Evolutionary conservation across 2,888 invertebrate species (phyloP).

Genomic region (Drosophila pegasa): DNA sequence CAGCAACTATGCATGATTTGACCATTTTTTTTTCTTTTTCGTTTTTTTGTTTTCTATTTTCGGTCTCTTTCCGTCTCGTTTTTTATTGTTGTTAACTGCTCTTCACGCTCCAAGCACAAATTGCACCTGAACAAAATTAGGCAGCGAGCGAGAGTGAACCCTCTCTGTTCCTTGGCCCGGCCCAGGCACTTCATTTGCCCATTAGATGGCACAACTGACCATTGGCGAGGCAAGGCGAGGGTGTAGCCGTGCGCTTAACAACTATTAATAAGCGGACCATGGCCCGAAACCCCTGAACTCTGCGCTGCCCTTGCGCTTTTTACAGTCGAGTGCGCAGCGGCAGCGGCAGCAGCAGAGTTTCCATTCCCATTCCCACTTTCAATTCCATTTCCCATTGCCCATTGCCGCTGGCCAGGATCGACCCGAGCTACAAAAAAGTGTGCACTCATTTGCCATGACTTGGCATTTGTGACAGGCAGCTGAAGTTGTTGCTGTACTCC

Average conservation of each 20-base stretch:
- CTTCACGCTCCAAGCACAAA: constrained; percentile 82
- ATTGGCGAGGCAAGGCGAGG: constrained; percentile 64
- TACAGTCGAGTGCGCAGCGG: constrained; percentile 67
- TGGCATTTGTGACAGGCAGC: constrained; percentile 72
- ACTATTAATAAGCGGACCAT: constrained; percentile 77
- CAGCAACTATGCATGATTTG: constrained; percentile 75
- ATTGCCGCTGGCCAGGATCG: constrained; percentile 42
- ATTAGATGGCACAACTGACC: constrained; percentile 73
- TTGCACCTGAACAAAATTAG: constrained; percentile 84
- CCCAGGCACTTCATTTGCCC: constrained; percentile 51
- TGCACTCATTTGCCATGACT: constrained; percentile 79
- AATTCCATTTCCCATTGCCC: constrained; percentile 32
- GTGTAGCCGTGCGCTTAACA: constrained; percentile 78
- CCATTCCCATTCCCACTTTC: constrained; percentile 36
- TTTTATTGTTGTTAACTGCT: constrained; percentile 30
- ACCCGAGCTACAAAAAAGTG: constrained; percentile 43
- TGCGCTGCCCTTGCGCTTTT: constrained; percentile 49
- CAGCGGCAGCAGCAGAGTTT: constrained; percentile 42
- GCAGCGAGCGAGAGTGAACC: constrained; percentile 36
- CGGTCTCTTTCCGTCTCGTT: constrained; percentile 2
- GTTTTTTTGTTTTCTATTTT: constrained; percentile 36
- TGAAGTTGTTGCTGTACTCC: constrained; percentile 67
- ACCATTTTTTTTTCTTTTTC: no score
- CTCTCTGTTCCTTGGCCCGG: constrained; percentile 13
- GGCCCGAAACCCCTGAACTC: constrained; percentile 34